phyloP scores from a whole-genome alignment of 2,113 vertebrate genomes.

The Oreocharis arfaki region DNA sequence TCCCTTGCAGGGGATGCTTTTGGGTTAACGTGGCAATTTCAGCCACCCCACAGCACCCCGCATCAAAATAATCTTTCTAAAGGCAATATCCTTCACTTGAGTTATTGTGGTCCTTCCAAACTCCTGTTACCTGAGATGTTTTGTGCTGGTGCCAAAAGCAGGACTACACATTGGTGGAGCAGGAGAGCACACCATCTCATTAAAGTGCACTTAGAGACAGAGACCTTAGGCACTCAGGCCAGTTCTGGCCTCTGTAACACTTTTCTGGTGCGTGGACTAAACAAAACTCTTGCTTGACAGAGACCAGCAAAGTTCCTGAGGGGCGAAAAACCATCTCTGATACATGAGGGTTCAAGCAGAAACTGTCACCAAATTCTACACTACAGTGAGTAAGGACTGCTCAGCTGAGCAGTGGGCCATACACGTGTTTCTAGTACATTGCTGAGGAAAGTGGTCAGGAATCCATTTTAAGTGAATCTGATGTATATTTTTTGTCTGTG shows the following conservation, averaged over 20 bases:
- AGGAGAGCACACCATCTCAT: neutral
- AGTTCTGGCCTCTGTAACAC: neutral
- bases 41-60: no score
- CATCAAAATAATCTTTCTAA: no score
- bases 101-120: neutral
- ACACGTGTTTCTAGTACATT: rapidly evolving
- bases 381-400: rapidly evolving
- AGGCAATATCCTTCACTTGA: neutral
- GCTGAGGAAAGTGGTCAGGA: neutral
- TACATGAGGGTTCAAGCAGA: neutral
- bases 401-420: neutral
- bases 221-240: neutral
- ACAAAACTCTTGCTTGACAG: neutral
- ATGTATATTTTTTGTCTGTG: neutral
- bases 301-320: neutral
- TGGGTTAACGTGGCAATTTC: no score
- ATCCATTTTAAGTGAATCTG: neutral
- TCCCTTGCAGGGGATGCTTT: no score
- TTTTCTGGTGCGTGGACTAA: neutral
- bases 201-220: neutral
- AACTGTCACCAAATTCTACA: neutral
- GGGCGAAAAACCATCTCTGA: neutral
- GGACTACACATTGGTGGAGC: neutral
- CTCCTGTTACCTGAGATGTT: neutral
- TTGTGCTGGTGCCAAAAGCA: neutral